phyloP scores from a whole-genome alignment of 2,888 invertebrate species.

The Seira sanloemensis region DNA sequence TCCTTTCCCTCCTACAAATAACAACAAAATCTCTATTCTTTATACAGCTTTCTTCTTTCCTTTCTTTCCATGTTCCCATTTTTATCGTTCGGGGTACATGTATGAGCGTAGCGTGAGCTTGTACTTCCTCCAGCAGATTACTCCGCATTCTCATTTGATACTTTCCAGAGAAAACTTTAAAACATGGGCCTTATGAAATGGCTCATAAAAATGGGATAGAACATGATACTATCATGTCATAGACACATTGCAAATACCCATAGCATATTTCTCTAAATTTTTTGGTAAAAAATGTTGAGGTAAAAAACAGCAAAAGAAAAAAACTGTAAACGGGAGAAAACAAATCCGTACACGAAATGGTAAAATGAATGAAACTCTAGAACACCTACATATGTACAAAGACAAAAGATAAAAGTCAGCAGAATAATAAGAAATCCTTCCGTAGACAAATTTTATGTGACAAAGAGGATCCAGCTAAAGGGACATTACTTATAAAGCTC shows the following conservation, averaged over 20 bases:
- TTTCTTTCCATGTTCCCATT: neutral
- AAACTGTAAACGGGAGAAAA: neutral
- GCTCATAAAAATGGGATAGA: conserved; percentile 50
- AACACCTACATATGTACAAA: neutral
- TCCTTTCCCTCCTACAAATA: neutral
- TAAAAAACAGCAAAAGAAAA: neutral
- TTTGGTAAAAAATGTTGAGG: conserved; percentile 16
- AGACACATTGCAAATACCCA: conserved; percentile 9
- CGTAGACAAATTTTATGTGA: conserved; percentile 49
- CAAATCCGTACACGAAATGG: conserved; percentile 27
- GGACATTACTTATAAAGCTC: neutral
- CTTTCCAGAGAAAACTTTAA: conserved; percentile 58
- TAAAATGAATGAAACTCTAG: conserved; percentile 26
- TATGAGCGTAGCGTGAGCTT: neutral
- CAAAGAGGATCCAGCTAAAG: conserved; percentile 8
- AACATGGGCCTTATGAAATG: conserved; percentile 60
- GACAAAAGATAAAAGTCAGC: neutral
- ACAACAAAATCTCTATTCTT: neutral
- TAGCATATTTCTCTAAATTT: conserved; percentile 4
- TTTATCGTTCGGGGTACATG: neutral
- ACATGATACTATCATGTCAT: neutral
- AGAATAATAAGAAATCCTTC: conserved; percentile 25
- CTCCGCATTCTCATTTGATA: conserved; percentile 62
- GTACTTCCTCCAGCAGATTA: conserved; percentile 39
- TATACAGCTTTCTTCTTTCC: neutral